Evolutionary conservation across 2,888 invertebrate species (phyloP).

Genomic region (Baronia brevicornis): DNA sequence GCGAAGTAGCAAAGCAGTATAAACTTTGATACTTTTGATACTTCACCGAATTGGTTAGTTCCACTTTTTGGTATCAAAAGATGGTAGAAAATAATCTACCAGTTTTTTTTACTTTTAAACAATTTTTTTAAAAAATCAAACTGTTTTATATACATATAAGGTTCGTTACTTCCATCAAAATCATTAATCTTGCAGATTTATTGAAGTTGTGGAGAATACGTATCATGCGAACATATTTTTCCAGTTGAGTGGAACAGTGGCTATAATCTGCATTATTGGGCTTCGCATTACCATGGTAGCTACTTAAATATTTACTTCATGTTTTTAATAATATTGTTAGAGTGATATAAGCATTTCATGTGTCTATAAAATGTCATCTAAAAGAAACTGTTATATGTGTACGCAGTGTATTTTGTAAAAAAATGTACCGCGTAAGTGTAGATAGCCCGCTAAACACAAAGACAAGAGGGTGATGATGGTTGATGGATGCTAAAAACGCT

Average conservation of each 20-base stretch:
- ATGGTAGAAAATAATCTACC: background rate
- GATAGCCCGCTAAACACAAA: too few relatives aligned
- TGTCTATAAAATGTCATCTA: too few relatives aligned
- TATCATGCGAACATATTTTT: conserved; percentile 70
- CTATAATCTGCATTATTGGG: conserved; percentile 60
- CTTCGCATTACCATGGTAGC: conserved; percentile 55
- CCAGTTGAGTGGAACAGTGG: conserved; percentile 68
- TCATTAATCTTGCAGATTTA: conserved; percentile 43
- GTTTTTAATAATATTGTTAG: background rate
- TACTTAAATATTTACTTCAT: background rate
- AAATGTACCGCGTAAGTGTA: too few relatives aligned
- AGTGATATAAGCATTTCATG: too few relatives aligned
- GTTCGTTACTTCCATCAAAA: too few relatives aligned
- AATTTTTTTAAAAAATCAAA: conserved; percentile 3
- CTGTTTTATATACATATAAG: conserved; percentile 1
- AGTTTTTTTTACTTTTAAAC: conserved; percentile 7
- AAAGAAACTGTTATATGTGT: background rate
- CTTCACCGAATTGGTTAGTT: too few relatives aligned
- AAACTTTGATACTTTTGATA: too few relatives aligned
- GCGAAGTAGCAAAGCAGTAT: too few relatives aligned
- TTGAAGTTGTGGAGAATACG: conserved; percentile 57
- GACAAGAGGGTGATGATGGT: too few relatives aligned
- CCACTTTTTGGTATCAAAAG: too few relatives aligned
- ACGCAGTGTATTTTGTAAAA: background rate
- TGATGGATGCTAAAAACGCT: too few relatives aligned